phyloP scores from a whole-genome alignment of 1,140 invertebrate genomes.

The Choristoneura fumiferana region DNA sequence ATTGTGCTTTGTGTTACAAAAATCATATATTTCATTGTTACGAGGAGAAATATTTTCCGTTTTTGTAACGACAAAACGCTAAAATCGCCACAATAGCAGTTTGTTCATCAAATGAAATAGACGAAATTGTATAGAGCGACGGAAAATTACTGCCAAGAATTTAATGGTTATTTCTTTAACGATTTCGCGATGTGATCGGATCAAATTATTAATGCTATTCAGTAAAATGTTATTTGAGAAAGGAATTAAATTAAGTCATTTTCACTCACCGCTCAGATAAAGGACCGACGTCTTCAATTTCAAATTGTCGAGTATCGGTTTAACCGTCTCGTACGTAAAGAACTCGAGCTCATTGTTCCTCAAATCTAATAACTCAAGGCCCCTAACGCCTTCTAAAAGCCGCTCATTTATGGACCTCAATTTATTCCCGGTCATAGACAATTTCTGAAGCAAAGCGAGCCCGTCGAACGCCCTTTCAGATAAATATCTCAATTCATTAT shows the following conservation, averaged over 20 bases:
- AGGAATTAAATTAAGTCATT: conserved; percentile 9
- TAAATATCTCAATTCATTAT: conserved; percentile 83
- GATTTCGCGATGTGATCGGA: not conserved
- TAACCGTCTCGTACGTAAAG: conserved; percentile 85
- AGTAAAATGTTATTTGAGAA: conserved; percentile 3
- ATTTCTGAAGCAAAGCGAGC: conserved; percentile 82
- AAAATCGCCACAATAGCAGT: not conserved
- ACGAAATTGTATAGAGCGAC: not conserved
- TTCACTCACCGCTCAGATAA: conserved; percentile 85
- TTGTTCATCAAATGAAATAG: too few relatives aligned
- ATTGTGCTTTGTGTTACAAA: conserved; percentile 16
- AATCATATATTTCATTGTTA: conserved; percentile 11
- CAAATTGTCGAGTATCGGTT: conserved; percentile 87
- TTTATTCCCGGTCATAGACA: conserved; percentile 86
- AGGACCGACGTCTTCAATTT: conserved; percentile 83
- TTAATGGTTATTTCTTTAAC: not conserved
- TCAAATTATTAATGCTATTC: conserved; percentile 2
- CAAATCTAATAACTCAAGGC: conserved; percentile 85
- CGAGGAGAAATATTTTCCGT: conserved; percentile 2
- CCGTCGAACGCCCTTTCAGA: conserved; percentile 86
- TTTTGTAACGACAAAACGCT: not conserved
- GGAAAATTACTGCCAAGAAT: not conserved
- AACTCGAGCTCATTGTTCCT: conserved; percentile 85
- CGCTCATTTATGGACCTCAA: conserved; percentile 83
- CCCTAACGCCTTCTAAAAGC: conserved; percentile 82